Evolutionary conservation across 2,888 invertebrate genomes (phyloP), one percentile per base, ranked within the genome.

Genomic region (Oxytorus armatus): DNA sequence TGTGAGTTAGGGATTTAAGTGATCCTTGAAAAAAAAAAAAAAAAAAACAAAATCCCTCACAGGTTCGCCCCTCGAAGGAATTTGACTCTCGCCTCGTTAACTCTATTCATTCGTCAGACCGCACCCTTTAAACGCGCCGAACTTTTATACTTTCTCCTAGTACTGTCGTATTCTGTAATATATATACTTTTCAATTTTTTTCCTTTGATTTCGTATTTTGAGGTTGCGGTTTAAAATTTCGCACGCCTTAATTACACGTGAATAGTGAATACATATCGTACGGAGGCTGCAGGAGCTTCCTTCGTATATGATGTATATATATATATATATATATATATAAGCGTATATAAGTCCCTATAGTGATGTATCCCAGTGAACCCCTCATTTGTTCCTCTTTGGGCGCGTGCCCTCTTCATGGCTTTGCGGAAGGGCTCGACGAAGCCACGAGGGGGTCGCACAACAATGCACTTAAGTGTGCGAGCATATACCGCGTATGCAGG

Each of bases 381-480:
- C 65, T 65, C 59, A 51, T 69, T 70, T 70, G 47, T 55, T 14
- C 78, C 76, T 75, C 65, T 70, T 70, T 53, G 14, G 63, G 36
- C 68, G 70, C 81, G 75, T 72, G 72, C 53, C 75, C 72, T 78
- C 59, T 68, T 75, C 53, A 51, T 49, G 66, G 69, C 21, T 72
- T 74, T 77, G 61, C 76, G 25, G 55, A 74, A 72, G 61, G 69
- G 47, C 77, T 79, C 49, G 36, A 61, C 53, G 7, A 53, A 61
- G 75, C 78, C 77, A 39, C 57, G 42, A 70, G 69, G 79, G 77
- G 72, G 72, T 57, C 59, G 61, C 72, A 55, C 77, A 63, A 79
- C 82, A 82, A 82, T 82, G 57, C 82, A n/a, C 51, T 55, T 55
- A 74, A 77, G 77, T 76, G 66, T 70, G n/a, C 0, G 44, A 10